Base-by-base conservation (phyloP, 2,797 vertebrate species). In the Xerus rutilus region DNA sequence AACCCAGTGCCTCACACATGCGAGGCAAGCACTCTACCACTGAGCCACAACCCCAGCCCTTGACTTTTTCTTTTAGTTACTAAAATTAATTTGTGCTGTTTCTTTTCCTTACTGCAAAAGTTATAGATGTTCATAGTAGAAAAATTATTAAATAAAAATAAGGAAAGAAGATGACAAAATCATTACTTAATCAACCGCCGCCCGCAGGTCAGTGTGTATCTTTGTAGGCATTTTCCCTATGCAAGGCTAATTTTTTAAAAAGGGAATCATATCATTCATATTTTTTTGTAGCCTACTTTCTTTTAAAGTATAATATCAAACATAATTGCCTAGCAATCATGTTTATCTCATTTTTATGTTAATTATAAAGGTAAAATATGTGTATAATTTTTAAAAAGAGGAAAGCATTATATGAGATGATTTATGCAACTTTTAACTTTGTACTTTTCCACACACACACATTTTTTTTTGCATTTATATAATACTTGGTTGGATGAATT, bases 191-290 rank as follows among this genome's bases (percentile, higher is more conserved):
- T 59, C 25, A 87, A n/a, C 69, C 8, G 43, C 49, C 45, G 43
- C 47, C 93, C 88, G 84, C 14, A 77, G 32, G 43, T 93, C 45
- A 89, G 65, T 0, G 0, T 76, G 5, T 73, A 62, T 82, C 35
- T 81, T 91, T 89, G 76, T 74, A 94, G 77, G 73, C 20, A 62
- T 91, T 95, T 96, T 89, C 89, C 76, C 91, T 84, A 86, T 45
- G 35, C 30, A 83, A 93, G 92, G 78, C 21, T 45, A 91, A 49
- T 14, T 49, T 70, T 93, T 49, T 11, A 70, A 85, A 89, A 77
- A 72, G 57, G 8, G 25, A 86, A 32, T 87, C 15, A 54, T 52
- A 88, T 6, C 45, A 39, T 17, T 25, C 18, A 62, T 35, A 77
- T 4, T n/a, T 35, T 35, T 85, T 87, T 45, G 8, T 92, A 91